phyloP scores from a whole-genome alignment of 2,888 invertebrate species.

The Carterocephalus palaemon region DNA sequence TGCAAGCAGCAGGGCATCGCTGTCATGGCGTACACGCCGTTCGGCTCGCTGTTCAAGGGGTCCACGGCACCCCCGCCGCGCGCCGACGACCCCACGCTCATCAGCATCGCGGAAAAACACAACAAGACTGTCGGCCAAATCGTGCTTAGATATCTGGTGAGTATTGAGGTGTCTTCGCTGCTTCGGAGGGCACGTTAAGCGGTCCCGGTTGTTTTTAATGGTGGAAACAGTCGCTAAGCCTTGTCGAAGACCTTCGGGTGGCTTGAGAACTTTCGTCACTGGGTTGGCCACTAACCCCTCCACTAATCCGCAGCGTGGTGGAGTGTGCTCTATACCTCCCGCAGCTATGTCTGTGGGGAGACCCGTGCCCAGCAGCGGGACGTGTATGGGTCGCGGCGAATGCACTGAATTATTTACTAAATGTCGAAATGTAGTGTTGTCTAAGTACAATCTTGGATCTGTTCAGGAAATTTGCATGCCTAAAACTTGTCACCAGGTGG shows the following conservation, averaged over 20 bases:
- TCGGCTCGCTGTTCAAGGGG: constrained; percentile 79
- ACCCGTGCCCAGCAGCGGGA: no score
- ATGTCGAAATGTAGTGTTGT: background rate
- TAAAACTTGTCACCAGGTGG: constrained; percentile 44
- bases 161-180: constrained; percentile 25
- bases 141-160: constrained; percentile 82
- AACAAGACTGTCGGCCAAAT: constrained; percentile 83
- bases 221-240: no score
- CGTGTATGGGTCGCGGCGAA: no score
- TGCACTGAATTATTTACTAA: background rate
- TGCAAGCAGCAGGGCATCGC: constrained; percentile 82
- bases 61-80: constrained; percentile 70
- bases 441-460: background rate
- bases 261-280: no score
- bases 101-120: constrained; percentile 78
- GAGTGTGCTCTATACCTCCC: no score
- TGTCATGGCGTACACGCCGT: constrained; percentile 85
- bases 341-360: no score
- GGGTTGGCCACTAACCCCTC: no score
- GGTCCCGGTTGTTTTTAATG: no score
- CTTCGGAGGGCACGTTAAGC: no score
- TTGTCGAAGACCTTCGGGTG: no score
- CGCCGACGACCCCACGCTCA: constrained; percentile 73
- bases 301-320: no score
- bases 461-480: background rate